phyloP scores from a whole-genome alignment of 2,797 vertebrate species.

The Enteromius thamalakanensis region DNA sequence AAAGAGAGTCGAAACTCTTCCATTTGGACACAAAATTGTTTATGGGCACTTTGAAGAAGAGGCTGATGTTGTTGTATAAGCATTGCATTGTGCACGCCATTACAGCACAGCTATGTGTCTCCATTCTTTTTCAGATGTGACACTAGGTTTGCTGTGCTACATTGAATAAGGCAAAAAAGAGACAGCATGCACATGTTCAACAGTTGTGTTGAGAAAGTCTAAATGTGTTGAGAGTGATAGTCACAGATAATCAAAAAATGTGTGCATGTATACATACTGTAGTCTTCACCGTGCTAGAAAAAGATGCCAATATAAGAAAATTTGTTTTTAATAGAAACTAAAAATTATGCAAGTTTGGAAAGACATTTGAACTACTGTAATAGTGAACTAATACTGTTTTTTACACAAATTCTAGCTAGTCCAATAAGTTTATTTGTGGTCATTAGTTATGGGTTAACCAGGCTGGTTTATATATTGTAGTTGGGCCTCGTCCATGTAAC shows the following conservation, averaged over 20 bases:
- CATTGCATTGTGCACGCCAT: background rate
- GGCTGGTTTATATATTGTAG: background rate
- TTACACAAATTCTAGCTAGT: background rate
- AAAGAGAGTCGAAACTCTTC: background rate
- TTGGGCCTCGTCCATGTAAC: background rate
- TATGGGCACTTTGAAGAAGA: background rate
- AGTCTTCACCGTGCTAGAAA: too few species aligned
- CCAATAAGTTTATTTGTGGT: background rate
- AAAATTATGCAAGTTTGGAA: background rate
- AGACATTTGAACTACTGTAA: background rate
- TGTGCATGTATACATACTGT: background rate
- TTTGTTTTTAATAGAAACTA: background rate
- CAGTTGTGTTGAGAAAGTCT: background rate
- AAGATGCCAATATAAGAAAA: too few species aligned
- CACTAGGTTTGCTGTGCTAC: background rate
- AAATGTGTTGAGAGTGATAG: background rate
- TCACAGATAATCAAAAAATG: background rate
- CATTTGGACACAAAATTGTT: background rate
- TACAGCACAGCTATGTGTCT: background rate
- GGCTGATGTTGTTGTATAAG: background rate
- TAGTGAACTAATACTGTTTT: background rate
- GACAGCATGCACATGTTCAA: background rate
- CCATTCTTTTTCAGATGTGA: background rate
- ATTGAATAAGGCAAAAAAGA: background rate
- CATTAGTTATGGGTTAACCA: background rate